These are phyloP conservation scores for Periparus ater DNA, from an alignment of 2,797 vertebrate genomes.

Conservation along the genomic window DNA sequence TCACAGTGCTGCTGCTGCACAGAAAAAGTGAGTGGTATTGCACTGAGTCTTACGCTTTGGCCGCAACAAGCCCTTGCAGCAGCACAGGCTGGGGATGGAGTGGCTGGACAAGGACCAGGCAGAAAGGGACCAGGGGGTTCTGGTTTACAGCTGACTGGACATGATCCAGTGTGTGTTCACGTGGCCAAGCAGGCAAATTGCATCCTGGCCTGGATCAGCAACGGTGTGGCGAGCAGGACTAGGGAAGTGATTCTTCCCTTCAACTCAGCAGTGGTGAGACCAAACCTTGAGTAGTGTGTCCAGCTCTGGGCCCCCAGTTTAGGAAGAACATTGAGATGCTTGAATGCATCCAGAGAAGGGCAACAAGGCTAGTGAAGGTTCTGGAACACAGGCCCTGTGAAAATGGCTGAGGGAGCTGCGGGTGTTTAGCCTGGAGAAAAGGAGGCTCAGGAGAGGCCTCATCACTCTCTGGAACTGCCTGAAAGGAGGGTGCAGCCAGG, in stretches of 20 bases:
- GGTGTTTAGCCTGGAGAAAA: not conserved
- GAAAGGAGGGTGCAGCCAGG: not conserved
- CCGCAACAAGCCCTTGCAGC: not conserved
- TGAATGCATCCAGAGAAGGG: accelerated
- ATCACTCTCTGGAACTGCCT: not conserved
- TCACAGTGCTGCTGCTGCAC: not conserved
- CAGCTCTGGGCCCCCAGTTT: not conserved
- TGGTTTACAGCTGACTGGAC: accelerated
- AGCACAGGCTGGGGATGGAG: not conserved
- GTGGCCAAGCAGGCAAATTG: not conserved
- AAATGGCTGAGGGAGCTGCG: not conserved
- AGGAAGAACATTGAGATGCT: not conserved
- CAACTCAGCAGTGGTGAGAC: not conserved
- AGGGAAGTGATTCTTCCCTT: not conserved
- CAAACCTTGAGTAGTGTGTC: not conserved
- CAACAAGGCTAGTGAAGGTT: not conserved
- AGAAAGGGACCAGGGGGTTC: not conserved
- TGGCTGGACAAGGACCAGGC: not conserved
- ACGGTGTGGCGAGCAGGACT: not conserved
- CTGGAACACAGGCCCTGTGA: not conserved
- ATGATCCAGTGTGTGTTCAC: accelerated
- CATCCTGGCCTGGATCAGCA: not conserved
- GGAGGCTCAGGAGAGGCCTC: not conserved
- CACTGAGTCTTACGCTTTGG: not conserved
- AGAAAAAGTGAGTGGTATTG: not conserved